Percentiles rank a stretch among this genome's conserved stretches.
Evolutionary conservation across 1,140 invertebrate species (phyloP).

Genomic region (Steinernema khuongi): DNA sequence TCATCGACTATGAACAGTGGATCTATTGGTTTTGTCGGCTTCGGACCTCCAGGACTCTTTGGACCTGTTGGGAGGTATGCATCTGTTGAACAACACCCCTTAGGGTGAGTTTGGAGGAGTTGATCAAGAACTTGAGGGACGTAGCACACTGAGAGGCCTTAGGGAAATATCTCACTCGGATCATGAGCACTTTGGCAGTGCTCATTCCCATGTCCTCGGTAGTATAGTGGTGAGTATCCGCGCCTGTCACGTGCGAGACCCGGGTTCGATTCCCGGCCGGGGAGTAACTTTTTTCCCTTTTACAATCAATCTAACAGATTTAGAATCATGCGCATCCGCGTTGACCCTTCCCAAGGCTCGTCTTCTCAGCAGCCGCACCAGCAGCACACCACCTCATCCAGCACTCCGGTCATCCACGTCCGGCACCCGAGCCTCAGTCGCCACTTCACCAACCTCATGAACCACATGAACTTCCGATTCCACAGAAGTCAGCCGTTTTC

Average conservation of each 20-base stretch:
- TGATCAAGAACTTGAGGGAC: no score
- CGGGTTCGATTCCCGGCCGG: conserved; percentile 15
- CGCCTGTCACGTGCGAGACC: conserved; percentile 16
- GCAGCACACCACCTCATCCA: neutral
- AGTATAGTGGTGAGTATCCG: conserved; percentile 16
- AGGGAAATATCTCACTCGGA: no score
- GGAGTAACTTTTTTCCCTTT: neutral
- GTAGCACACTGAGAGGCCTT: no score
- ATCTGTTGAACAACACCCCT: neutral
- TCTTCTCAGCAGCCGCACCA: neutral
- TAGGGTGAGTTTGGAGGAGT: conserved; percentile 3
- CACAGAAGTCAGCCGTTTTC: conserved; percentile 13
- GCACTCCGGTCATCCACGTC: neutral
- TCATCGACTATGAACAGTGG: neutral
- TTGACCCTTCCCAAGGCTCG: neutral
- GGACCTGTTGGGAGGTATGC: neutral
- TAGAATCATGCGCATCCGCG: conserved; percentile 5
- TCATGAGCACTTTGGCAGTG: neutral
- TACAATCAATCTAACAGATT: no score
- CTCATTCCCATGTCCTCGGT: neutral
- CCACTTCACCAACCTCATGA: conserved; percentile 10
- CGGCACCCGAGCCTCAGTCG: conserved; percentile 4
- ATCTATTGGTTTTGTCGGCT: neutral
- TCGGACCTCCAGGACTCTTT: neutral
- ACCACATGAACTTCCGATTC: conserved; percentile 6